Evolutionary conservation across 2,888 invertebrate genomes (phyloP), one percentile per base, ranked within the genome.

Genomic region (Torymus tubicola): DNA sequence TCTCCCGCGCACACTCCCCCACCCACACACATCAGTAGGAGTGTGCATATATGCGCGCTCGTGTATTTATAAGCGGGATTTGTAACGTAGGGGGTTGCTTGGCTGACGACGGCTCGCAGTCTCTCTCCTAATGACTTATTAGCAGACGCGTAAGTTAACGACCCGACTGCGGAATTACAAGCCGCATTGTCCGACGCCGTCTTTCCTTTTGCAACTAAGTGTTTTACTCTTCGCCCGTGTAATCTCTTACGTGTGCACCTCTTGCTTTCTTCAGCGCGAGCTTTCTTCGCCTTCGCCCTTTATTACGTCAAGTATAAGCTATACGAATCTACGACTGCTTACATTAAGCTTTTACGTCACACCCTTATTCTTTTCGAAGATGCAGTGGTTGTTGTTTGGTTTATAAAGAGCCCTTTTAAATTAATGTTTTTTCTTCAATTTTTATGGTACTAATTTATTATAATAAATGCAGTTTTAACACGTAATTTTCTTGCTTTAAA

Each of bases 61-160:
- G 10, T 52, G 31, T 31, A 31, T 31, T 31, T 31, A 31, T 31
- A 31, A 31, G 31, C 61, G 52, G 4, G 52, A 52, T 61, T 24
- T 21, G 18, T 63, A 18, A 55, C 67, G 68, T n/a, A 53, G 18
- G 58, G 65, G 52, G 65, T 53, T 14, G 53, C 8, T 85, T 82
- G 82, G 83, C 82, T 84, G 83, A 78, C 84, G 84, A 72, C 81
- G 75, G 75, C 85, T 83, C 77, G 82, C 81, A 13, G 18, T 86
- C 83, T 84, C 86, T 85, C 86, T 87, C 87, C 86, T 90, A 89
- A 90, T 90, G 88, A 90, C 89, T 89, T 90, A 89, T 90, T 88
- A 88, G 87, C 87, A 86, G 85, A 85, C 86, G 78, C 83, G 83
- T 87, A 87, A 85, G 86, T 87, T 87, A 88, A 88, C 87, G 86